Base-by-base conservation (phyloP, 2,797 vertebrate species). In the Poeciliopsis paucimaculata region DNA sequence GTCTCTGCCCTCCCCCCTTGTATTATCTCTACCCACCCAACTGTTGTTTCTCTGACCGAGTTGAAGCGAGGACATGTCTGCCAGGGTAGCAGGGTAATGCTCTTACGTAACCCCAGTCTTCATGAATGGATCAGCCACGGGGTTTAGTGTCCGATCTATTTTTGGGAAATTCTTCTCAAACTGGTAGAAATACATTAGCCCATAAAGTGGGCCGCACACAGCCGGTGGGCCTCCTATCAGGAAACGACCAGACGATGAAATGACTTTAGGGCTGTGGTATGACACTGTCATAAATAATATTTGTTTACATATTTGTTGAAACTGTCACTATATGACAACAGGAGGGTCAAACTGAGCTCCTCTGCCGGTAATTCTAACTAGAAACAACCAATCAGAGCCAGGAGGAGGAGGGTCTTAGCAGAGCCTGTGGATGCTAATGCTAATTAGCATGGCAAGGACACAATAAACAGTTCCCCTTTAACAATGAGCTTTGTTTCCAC, bases 71-170 rank as follows among this genome's bases (percentile, higher is more conserved):
- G 91, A 90, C 86, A 79, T 72, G 87, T 88, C 82, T 87, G 75
- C 77, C 51, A n/a, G 70, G 51, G 79, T 85, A 75, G 72, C 75
- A 80, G 83, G 81, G 73, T 79, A 87, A 87, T 78, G 76, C 83
- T 76, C 78, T 95, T 94, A 91, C 84, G 75, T 90, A 94, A 95
- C 88, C 46, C 7, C 79, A n/a, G 82, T 87, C 83, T 90, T 86
- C 88, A 89, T 92, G 87, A 91, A 92, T 90, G 89, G 85, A 70
- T 78, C 76, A 45, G 76, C 60, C 64, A 76, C 36, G 34, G 62
- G 36, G 43, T 64, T 31, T 70, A 39, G 68, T 47, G 47, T 43
- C 47, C 18, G 53, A 55, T 12, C 46, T 78, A 26, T 51, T 73
- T 73, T 36, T 36, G 60, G 31, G 15, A 64, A 64, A 9, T 36